Evolutionary conservation across 2,797 vertebrate species (phyloP).

Genomic region (Margarornis squamiger): DNA sequence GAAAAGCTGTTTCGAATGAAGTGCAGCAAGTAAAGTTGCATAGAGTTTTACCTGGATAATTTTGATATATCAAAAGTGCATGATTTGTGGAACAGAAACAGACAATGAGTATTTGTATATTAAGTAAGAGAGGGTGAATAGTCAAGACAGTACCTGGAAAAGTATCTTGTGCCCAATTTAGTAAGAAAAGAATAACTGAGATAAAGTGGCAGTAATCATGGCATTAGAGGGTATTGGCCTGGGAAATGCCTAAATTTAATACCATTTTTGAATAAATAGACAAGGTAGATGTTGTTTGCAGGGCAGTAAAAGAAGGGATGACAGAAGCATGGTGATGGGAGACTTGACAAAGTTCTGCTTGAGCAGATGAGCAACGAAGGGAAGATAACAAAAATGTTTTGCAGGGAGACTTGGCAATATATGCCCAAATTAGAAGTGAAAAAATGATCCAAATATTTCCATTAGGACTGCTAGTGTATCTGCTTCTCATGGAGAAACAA

Average conservation of each 20-base stretch:
- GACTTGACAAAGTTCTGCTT: conserved; percentile 10
- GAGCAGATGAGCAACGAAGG: neutral
- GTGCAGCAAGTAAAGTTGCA: neutral
- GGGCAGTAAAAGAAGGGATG: neutral
- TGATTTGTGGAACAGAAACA: neutral
- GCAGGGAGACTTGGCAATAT: neutral
- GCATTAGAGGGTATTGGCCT: neutral
- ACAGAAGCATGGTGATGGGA: neutral
- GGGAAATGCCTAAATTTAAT: neutral
- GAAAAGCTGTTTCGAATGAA: neutral
- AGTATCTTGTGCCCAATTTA: neutral
- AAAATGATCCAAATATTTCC: conserved; percentile 11
- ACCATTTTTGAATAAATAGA: neutral
- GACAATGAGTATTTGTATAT: neutral
- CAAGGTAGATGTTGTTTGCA: neutral
- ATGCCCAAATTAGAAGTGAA: neutral
- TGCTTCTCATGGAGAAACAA: neutral
- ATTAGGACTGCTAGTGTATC: neutral
- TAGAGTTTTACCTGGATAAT: neutral
- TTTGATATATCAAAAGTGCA: neutral
- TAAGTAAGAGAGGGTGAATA: neutral
- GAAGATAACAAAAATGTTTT: neutral
- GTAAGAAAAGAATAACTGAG: neutral
- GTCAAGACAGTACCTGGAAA: neutral
- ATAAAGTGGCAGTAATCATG: neutral